Base-by-base conservation (phyloP, 1,140 invertebrate species). In the Campoletis sonorensis region DNA sequence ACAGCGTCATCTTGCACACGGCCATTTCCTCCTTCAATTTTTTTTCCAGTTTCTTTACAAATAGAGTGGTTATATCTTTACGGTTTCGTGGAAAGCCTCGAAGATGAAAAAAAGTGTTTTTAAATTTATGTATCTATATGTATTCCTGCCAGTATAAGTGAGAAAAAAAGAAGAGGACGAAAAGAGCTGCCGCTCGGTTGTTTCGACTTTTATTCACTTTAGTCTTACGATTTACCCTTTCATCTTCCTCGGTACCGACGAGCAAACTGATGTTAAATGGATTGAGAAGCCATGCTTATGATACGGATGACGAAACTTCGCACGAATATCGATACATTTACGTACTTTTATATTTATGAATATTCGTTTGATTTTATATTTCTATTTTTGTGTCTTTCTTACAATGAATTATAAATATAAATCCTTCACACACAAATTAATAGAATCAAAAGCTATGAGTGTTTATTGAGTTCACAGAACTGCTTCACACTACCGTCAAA, bases 41-140 rank as follows among this genome's bases (percentile, higher is more conserved):
- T 81, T 75, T 80, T 81, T 77, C 58, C 68, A 75, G 45, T 23
- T 67, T 51, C 71, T 45, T 45, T 64, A 80, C 79, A 68, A 79
- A 83, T 83, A 80, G 75, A 83, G 79, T 81, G 54, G 79, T 81
- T 83, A 73, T 49, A 81, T 83, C 79, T 83, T 83, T 81, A 83
- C 76, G 82, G 75, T 83, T 81, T 49, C 68, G 45, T 49, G 61
- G 70, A 58, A 81, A 70, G 40, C 51, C 68, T 76, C 26, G 30
- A 26, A 49, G 76, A 78, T 37, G 79, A 27, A 23, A 40, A 54
- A 40, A 27, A 26, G 10, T 26, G 10, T 26, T 23, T 15, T 26
- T 4, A 27, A 67, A 67, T 23, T 23, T 21, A 64, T 64, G 23
- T 54, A 54, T 37, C 4, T 37, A 37, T 37, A 37, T 37, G 10